phyloP scores from a whole-genome alignment of 2,113 vertebrate species.

The Colistium nudipinnis region DNA sequence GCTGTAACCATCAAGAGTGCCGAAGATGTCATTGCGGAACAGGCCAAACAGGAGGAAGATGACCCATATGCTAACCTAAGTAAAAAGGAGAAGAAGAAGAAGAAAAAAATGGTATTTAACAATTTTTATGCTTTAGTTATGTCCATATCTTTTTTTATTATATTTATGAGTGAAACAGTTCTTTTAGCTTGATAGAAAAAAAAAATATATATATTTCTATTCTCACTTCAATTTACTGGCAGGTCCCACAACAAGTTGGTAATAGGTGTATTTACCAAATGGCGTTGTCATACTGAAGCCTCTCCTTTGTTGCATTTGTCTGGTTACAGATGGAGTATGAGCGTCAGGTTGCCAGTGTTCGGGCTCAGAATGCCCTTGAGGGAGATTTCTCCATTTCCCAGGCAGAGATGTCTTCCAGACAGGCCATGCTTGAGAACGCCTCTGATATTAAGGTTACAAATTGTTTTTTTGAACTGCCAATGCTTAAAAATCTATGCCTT shows the following conservation, averaged over 20 bases:
- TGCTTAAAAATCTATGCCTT: background rate
- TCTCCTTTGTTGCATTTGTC: background rate
- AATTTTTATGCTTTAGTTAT: too few relatives aligned
- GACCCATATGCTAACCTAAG: slow-evolving; percentile 87
- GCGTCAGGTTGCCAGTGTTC: slow-evolving; percentile 85
- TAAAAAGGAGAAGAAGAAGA: slow-evolving; percentile 93
- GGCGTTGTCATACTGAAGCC: background rate
- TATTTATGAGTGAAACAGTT: too few relatives aligned
- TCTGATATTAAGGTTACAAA: slow-evolving; percentile 90
- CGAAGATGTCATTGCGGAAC: slow-evolving; percentile 73
- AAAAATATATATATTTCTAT: too few relatives aligned
- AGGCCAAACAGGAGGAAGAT: slow-evolving; percentile 58
- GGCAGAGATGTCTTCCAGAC: slow-evolving; percentile 90
- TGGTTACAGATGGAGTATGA: slow-evolving; percentile 87
- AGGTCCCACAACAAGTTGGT: background rate
- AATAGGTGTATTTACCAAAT: background rate
- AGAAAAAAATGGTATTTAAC: slow-evolving; percentile 85
- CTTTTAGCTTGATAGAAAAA: too few relatives aligned
- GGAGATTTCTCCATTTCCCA: slow-evolving; percentile 93
- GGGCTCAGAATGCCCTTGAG: slow-evolving; percentile 86
- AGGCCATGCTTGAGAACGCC: slow-evolving; percentile 94
- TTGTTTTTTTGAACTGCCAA: too few relatives aligned
- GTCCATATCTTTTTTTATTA: too few relatives aligned
- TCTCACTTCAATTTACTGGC: background rate
- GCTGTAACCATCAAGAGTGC: slow-evolving; percentile 63